A percentile compares a stretch with the other conserved stretches of the same genome.
Conservation (phyloP, 2,888 invertebrate species). For the Drosophila longiperda region DNA sequence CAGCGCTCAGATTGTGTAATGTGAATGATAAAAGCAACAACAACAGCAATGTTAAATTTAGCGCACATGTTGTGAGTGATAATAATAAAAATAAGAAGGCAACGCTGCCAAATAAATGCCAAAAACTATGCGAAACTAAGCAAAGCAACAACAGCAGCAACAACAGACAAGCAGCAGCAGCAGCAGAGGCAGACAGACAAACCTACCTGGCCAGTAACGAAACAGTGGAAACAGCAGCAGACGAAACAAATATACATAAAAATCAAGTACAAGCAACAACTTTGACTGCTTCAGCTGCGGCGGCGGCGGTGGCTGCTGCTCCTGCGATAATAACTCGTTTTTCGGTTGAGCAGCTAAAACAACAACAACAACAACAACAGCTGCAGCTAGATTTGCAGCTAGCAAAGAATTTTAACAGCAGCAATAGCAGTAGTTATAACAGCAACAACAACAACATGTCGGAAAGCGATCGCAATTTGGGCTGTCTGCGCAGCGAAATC, state of each 20-base stretch:
- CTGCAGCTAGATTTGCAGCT: conserved; percentile 41
- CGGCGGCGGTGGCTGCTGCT: conserved; percentile 51
- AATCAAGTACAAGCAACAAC: conserved; percentile 74
- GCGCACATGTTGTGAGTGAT: conserved; percentile 57
- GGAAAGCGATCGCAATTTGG: conserved; percentile 33
- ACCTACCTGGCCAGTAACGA: conserved; percentile 79
- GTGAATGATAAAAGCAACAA: conserved; percentile 65
- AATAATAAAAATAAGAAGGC: conserved; percentile 43
- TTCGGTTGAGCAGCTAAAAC: conserved; percentile 70
- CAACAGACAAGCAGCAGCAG: conserved; percentile 28
- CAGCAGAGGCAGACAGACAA: conserved; percentile 60
- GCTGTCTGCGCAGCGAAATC: conserved; percentile 70
- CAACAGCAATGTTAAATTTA: conserved; percentile 52
- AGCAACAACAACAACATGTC: conserved; percentile 46
- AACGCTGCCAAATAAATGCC: conserved; percentile 70
- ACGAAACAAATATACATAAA: conserved; percentile 78
- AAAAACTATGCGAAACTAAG: conserved; percentile 75
- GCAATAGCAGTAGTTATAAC: not conserved
- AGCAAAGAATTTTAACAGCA: conserved; percentile 58
- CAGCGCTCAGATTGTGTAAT: conserved; percentile 72
- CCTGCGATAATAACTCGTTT: conserved; percentile 79
- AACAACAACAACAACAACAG: conserved; percentile 30
- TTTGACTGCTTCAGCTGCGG: conserved; percentile 47
- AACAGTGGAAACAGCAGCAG: conserved; percentile 73
- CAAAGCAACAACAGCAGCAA: conserved; percentile 39